Conservation (phyloP, 2,888 invertebrate genomes). For the Xestia rhomboidea region DNA sequence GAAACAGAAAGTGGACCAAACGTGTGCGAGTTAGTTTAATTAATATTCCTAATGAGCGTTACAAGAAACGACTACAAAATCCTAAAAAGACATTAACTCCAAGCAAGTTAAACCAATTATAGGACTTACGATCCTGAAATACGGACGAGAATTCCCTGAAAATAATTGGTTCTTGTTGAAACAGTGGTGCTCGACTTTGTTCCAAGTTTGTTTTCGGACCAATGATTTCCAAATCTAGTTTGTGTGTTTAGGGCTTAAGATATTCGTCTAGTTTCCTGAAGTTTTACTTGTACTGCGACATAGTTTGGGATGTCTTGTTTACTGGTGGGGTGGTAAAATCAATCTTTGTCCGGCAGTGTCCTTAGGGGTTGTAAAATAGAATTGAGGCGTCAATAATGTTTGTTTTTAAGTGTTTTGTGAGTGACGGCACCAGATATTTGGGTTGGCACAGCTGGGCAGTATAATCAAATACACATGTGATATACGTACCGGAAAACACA, state of each 20-base stretch:
- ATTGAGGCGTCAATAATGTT: slow-evolving; percentile 17
- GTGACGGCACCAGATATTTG: background rate
- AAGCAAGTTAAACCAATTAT: background rate
- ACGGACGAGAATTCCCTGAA: slow-evolving; percentile 49
- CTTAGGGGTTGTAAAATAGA: background rate
- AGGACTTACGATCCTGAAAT: slow-evolving; percentile 11
- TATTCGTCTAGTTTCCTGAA: slow-evolving; percentile 71
- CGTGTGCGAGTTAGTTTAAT: slow-evolving; percentile 69
- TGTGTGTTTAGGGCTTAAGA: slow-evolving; percentile 81
- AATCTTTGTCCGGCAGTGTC: slow-evolving; percentile 39
- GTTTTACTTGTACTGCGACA: slow-evolving; percentile 65
- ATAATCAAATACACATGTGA: background rate
- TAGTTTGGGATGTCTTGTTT: slow-evolving; percentile 52
- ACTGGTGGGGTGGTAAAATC: slow-evolving; percentile 45
- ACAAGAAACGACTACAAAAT: slow-evolving; percentile 40
- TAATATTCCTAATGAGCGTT: slow-evolving; percentile 70
- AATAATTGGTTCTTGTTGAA: slow-evolving; percentile 41
- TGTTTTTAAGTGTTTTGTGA: slow-evolving; percentile 3
- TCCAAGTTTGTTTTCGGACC: slow-evolving; percentile 74
- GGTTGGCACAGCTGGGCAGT: background rate
- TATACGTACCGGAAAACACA: background rate
- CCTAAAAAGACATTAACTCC: slow-evolving; percentile 3
- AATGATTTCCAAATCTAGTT: slow-evolving; percentile 80
- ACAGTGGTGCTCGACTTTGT: slow-evolving; percentile 59
- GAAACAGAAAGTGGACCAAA: slow-evolving; percentile 61